Percentiles rank a stretch among this genome's conserved stretches.
phyloP scores from a whole-genome alignment of 2,797 vertebrate genomes.

The Morus bassanus region DNA sequence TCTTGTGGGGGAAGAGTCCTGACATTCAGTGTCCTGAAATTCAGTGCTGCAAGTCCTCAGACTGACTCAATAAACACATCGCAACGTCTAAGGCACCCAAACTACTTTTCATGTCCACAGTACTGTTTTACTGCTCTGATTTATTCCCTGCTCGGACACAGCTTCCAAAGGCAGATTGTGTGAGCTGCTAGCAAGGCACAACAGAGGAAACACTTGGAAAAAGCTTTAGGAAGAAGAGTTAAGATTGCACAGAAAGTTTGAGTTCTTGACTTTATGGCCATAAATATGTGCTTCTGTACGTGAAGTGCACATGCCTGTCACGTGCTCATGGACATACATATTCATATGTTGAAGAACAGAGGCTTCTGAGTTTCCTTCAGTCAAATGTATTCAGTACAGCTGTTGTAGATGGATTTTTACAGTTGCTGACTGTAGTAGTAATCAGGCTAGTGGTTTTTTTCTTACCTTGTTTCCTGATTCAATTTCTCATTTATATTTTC shows the following conservation, averaged over 20 bases:
- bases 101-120: background rate
- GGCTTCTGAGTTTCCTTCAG: background rate
- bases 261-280: background rate
- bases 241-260: background rate
- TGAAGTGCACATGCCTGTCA: accelerated
- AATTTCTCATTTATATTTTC: conserved; percentile 15
- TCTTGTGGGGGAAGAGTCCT: background rate
- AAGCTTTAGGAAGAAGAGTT: background rate
- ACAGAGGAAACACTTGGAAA: background rate
- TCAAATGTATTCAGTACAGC: background rate
- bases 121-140: background rate
- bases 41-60: background rate
- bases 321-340: background rate
- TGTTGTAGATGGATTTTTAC: background rate
- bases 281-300: background rate
- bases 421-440: background rate
- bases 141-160: background rate
- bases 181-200: background rate
- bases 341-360: background rate
- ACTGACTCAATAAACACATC: background rate
- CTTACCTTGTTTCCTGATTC: conserved; percentile 59
- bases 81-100: accelerated
- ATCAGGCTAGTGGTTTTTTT: background rate
- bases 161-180: background rate
- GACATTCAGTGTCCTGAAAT: background rate